Percentiles rank a stretch among this genome's conserved stretches.
Evolutionary conservation across 2,888 invertebrate genomes (phyloP).

Genomic region (Horisme vitalbata): DNA sequence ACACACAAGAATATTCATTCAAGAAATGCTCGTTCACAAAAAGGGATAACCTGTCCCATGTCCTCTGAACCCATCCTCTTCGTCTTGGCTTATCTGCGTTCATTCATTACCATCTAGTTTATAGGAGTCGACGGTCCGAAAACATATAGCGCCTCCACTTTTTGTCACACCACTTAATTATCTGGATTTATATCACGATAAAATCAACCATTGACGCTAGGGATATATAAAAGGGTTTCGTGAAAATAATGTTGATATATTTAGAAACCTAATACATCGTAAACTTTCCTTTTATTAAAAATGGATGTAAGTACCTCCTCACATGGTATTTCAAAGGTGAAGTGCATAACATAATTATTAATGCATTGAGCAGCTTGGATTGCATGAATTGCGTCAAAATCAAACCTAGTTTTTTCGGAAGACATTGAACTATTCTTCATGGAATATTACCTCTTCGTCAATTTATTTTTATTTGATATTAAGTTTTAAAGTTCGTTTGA

Average conservation of each 20-base stretch:
- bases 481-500: too few species aligned
- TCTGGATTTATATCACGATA: conserved; percentile 79
- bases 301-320: too few species aligned
- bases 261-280: neutral
- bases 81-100: conserved; percentile 75
- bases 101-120: conserved; percentile 82
- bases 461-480: too few species aligned
- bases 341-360: too few species aligned
- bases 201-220: conserved; percentile 58
- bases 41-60: conserved; percentile 66
- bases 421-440: too few species aligned
- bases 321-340: too few species aligned
- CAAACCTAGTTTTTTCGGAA: too few species aligned
- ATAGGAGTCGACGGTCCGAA: conserved; percentile 78
- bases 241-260: neutral
- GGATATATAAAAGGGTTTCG: conserved; percentile 45
- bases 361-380: too few species aligned
- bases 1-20: conserved; percentile 32
- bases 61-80: conserved; percentile 67
- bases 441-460: too few species aligned
- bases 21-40: conserved; percentile 66
- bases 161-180: conserved; percentile 82
- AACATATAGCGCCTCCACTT: conserved; percentile 79
- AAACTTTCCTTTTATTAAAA: too few species aligned
- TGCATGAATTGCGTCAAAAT: too few species aligned